A percentile compares a stretch with the other conserved stretches of the same genome.
phyloP scores from a whole-genome alignment of 2,113 vertebrate genomes.

The Chaenocephalus aceratus region DNA sequence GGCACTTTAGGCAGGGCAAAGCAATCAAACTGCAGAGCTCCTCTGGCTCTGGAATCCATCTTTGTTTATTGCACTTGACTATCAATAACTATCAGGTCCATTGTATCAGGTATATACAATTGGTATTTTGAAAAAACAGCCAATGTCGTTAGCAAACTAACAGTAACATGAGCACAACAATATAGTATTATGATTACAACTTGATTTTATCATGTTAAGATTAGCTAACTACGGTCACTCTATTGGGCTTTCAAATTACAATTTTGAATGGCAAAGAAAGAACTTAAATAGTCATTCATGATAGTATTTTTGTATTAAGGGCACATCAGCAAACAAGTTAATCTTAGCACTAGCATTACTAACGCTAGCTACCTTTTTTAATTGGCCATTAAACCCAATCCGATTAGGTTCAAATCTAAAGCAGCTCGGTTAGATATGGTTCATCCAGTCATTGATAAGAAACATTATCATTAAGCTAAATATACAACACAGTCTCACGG shows the following conservation, averaged over 20 bases:
- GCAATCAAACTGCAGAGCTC: not conserved
- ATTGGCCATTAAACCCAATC: not conserved
- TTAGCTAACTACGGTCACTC: too few species aligned
- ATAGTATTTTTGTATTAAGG: not conserved
- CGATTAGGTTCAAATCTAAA: not conserved
- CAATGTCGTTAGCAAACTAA: too few species aligned
- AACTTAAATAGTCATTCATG: not conserved
- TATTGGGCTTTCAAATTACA: not conserved
- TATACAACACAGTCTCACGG: too few species aligned
- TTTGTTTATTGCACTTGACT: too few species aligned
- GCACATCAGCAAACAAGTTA: not conserved
- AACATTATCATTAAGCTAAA: too few species aligned
- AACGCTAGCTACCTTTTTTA: not conserved
- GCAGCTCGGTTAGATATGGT: not conserved
- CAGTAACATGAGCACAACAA: too few species aligned
- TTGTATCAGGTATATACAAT: too few species aligned
- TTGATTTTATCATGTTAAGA: too few species aligned
- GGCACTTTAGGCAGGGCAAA: not conserved
- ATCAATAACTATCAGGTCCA: too few species aligned
- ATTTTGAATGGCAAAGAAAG: not conserved
- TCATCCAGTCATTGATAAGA: not conserved
- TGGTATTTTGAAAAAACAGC: too few species aligned
- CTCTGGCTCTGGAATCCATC: too few species aligned
- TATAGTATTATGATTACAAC: too few species aligned
- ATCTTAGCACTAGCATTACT: not conserved